A percentile compares a stretch with the other conserved stretches of the same genome.
phyloP scores from a whole-genome alignment of 2,797 vertebrate genomes.

The Emydoidea blandingii region DNA sequence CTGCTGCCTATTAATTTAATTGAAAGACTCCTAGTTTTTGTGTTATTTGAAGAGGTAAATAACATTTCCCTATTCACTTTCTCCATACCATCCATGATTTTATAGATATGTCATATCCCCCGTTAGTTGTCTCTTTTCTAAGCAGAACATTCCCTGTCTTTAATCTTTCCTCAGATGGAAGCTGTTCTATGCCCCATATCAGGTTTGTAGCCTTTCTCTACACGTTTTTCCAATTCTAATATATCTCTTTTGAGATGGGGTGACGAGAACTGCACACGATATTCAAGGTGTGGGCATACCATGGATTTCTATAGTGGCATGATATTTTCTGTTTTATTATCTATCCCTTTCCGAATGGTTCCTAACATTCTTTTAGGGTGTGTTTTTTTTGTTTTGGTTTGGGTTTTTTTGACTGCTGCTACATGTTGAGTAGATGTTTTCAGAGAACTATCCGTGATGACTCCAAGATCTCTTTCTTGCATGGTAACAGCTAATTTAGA shows the following conservation, averaged over 20 bases:
- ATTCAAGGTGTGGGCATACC: not conserved
- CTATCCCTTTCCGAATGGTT: not conserved
- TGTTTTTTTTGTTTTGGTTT: no score
- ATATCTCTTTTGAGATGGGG: not conserved
- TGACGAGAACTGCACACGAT: not conserved
- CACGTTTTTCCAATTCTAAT: not conserved
- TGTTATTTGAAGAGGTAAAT: not conserved
- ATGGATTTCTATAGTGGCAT: not conserved
- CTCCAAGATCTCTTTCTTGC: no score
- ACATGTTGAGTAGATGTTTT: not conserved
- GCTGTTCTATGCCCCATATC: not conserved
- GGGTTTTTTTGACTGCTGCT: not conserved
- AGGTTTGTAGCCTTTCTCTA: not conserved
- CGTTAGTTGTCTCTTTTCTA: not conserved
- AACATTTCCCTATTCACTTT: not conserved
- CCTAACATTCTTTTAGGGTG: not conserved
- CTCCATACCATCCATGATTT: not conserved
- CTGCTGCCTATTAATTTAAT: not conserved
- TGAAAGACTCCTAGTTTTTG: not conserved
- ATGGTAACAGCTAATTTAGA: no score
- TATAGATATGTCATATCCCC: not conserved
- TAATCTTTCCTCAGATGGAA: not conserved
- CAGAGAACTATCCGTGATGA: not conserved
- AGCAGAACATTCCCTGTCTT: no score
- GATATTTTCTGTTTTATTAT: not conserved